Evolutionary conservation across 2,797 vertebrate genomes (phyloP).

Genomic region (Euthynnus affinis): DNA sequence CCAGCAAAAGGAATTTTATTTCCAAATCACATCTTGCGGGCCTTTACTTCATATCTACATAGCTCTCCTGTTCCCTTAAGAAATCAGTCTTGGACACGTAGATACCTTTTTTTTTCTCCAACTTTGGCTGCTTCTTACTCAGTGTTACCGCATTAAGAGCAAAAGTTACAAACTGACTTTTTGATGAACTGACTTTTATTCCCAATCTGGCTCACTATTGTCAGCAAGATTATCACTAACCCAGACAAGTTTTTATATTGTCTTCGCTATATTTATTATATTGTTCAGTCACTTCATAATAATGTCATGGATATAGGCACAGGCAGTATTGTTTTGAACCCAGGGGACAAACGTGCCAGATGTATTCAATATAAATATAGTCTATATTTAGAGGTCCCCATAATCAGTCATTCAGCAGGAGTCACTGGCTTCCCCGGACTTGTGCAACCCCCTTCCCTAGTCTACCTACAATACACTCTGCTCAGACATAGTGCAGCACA

Average conservation of each 20-base stretch:
- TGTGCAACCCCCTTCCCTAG: conserved; percentile 7
- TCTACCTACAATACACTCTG: conserved; percentile 63
- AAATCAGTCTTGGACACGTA: conserved; percentile 5
- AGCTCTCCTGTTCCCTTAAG: not conserved
- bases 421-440: conserved; percentile 50
- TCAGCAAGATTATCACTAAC: conserved; percentile 50
- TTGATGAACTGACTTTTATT: conserved; percentile 62
- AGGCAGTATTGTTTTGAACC: conserved; percentile 57
- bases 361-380: conserved; percentile 63
- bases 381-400: conserved; percentile 51
- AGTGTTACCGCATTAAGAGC: not conserved
- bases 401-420: conserved; percentile 72
- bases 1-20: conserved; percentile 13
- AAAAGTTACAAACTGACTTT: conserved; percentile 37
- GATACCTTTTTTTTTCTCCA: conserved; percentile 7
- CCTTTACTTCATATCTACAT: not conserved
- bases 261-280: conserved; percentile 53
- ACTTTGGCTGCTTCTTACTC: conserved; percentile 2
- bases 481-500: conserved; percentile 71
- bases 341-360: conserved; percentile 50
- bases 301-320: conserved; percentile 53
- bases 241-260: conserved; percentile 19
- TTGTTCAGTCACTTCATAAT: conserved; percentile 60
- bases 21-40: conserved; percentile 9
- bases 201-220: conserved; percentile 47